Evolutionary conservation across 2,888 invertebrate species (phyloP).

Genomic region (Lochmaea crataegi): DNA sequence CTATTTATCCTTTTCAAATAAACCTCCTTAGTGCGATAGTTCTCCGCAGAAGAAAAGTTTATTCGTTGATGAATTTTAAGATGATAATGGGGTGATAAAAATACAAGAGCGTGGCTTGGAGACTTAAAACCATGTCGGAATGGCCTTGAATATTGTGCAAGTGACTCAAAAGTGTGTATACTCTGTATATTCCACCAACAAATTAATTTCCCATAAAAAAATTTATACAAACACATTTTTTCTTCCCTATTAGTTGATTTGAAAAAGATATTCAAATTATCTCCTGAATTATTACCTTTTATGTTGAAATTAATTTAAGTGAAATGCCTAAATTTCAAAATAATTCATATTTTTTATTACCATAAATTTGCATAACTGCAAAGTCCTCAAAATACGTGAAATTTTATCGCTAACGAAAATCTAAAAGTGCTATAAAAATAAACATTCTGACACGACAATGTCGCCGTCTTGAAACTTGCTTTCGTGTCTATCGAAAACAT

Average conservation of each 20-base stretch:
- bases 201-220: neutral
- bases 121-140: too few species aligned
- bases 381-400: conserved; percentile 29
- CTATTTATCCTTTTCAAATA: too few species aligned
- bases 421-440: conserved; percentile 35
- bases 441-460: conserved; percentile 35
- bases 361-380: conserved; percentile 32
- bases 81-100: too few species aligned
- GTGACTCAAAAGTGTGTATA: neutral
- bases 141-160: too few species aligned
- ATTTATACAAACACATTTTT: neutral
- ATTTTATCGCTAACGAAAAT: conserved; percentile 28
- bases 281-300: neutral
- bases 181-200: neutral
- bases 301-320: conserved; percentile 5
- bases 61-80: too few species aligned
- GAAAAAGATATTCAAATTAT: conserved; percentile 4
- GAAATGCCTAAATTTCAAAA: conserved; percentile 21
- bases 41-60: too few species aligned
- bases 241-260: neutral
- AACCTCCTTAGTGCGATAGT: too few species aligned
- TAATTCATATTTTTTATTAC: conserved; percentile 28
- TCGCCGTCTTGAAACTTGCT: conserved; percentile 17
- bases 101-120: too few species aligned
- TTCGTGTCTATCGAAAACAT: conserved; percentile 31